Evolutionary conservation across 2,113 vertebrate genomes (phyloP), one percentile per base, ranked within the genome.

Genomic region (Lepus timidus): DNA sequence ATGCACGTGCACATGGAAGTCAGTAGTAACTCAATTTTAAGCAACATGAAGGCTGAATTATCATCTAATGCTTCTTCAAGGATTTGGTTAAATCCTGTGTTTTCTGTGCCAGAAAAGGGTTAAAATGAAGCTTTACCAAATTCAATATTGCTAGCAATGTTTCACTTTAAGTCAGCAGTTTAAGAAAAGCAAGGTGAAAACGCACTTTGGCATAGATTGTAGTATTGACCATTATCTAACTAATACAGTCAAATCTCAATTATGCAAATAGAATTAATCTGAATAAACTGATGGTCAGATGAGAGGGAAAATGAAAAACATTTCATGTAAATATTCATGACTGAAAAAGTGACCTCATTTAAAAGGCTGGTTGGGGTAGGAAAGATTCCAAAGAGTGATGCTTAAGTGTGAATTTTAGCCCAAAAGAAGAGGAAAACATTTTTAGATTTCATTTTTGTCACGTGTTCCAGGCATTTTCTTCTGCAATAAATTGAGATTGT

Each of bases 181-280:
- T 71, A 85, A 81, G 23, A 65, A 92, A 96, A 93, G 4, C 20
- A 79, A 79, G 13, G n/a, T 87, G 19, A 91, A 93, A 64, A 52
- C 4, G 49, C 16, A 74, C 17, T 4, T 85, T 39, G 17, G 6
- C 55, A 88, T 27, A 81, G 6, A 76, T 73, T 93, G 33, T 73
- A 73, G 13, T 29, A 83, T 61, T 71, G 52, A 86, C 13, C 11
- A 33, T 93, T 74, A 61, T 70, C 25, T 88, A 64, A 51, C 27
- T 62, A 85, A 90, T 55, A 23, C 4, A 85, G 16, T 85, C 1
- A 85, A 62, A 80, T 92, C 75, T 92, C 33, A 91, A 3, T 88
- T 78, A 93, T 83, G 22, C 6, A 92, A 95, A 94, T 79, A 4
- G 16, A 93, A 90, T 88, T 92, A 68, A 76, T 93, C 93, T 95